Evolutionary conservation across 2,113 vertebrate genomes (phyloP).

Genomic region (Macaca fascicularis): T2T-MFA8v1.1 NC_088380.1:148246001-148246500

Average conservation of each 20-base stretch:
- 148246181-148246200: neutral
- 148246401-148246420: conserved; percentile 51
- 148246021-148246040: neutral
- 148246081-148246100: neutral
- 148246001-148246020: neutral
- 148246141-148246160: conserved; percentile 11
- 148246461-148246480: conserved; percentile 30
- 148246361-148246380: neutral
- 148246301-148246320: neutral
- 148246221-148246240: neutral
- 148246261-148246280: too few relatives aligned
- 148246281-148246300: neutral
- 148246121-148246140: neutral
- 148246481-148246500: conserved; percentile 65
- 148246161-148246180: neutral
- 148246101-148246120: neutral
- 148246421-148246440: conserved; percentile 37
- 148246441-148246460: conserved; percentile 55
- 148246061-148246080: neutral
- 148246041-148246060: neutral
- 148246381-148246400: conserved; percentile 51
- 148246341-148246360: neutral
- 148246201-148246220: conserved; percentile 5
- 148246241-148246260: neutral
- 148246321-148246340: neutral